Percentiles rank a stretch among this genome's conserved stretches.
Conservation (phyloP, 2,888 invertebrate species). For the Therioaphis trifolii region DNA sequence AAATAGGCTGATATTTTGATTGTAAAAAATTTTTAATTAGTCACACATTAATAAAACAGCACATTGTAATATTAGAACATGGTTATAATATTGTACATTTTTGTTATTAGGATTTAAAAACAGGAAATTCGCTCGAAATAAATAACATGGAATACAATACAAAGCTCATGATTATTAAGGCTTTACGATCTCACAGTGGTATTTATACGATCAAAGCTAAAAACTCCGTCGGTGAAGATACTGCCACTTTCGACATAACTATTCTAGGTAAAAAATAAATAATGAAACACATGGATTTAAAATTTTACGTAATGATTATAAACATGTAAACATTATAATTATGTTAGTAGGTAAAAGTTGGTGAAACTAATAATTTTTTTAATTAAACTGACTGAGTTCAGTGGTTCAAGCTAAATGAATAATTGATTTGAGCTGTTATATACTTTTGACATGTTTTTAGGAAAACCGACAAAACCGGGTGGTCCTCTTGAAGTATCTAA, state of each 20-base stretch:
- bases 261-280: slow-evolving; percentile 73
- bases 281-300: neutral
- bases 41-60: too few species aligned
- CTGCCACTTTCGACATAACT: slow-evolving; percentile 89
- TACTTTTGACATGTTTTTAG: slow-evolving; percentile 63
- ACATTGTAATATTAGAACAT: too few species aligned
- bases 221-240: slow-evolving; percentile 93
- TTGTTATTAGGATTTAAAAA: slow-evolving; percentile 69
- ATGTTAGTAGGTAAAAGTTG: too few species aligned
- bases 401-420: too few species aligned
- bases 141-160: slow-evolving; percentile 91
- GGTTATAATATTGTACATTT: too few species aligned
- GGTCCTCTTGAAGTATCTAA: slow-evolving; percentile 91
- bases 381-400: too few species aligned
- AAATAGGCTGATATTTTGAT: too few species aligned
- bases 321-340: too few species aligned
- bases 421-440: too few species aligned
- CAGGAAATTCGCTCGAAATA: slow-evolving; percentile 73
- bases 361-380: too few species aligned
- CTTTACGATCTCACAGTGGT: slow-evolving; percentile 84
- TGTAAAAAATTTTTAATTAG: too few species aligned
- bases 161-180: slow-evolving; percentile 86
- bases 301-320: too few species aligned
- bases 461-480: slow-evolving; percentile 70
- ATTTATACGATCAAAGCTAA: slow-evolving; percentile 89